A percentile compares a stretch with the other conserved stretches of the same genome.
phyloP scores from a whole-genome alignment of 1,140 invertebrate genomes.

The Eciton burchellii region DNA sequence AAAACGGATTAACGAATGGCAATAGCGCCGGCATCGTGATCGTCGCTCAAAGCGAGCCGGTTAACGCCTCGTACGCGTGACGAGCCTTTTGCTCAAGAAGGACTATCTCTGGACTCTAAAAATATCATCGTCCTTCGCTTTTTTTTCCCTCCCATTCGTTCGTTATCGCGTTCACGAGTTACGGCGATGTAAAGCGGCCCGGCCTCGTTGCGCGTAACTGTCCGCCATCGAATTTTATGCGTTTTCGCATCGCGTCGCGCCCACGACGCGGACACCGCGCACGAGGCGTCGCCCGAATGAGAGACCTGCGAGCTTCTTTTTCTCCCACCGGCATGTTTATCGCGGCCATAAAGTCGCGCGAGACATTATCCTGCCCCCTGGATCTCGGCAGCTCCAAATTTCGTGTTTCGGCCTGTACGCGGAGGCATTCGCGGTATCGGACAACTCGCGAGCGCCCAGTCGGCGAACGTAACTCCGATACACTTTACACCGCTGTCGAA shows the following conservation, averaged over 20 bases:
- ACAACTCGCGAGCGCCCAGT: not conserved
- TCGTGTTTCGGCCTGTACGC: not conserved
- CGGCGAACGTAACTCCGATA: not conserved
- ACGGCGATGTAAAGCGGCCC: conserved; percentile 45
- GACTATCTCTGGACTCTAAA: conserved; percentile 34
- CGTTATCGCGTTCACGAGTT: conserved; percentile 44
- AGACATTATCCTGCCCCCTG: not conserved
- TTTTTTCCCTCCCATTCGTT: conserved; percentile 31
- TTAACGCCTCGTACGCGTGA: not conserved
- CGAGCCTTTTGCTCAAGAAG: conserved; percentile 12
- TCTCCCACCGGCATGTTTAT: conserved; percentile 57
- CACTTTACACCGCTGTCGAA: not conserved
- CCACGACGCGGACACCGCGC: conserved; percentile 7
- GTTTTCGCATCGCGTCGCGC: conserved; percentile 33
- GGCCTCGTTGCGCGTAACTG: conserved; percentile 42
- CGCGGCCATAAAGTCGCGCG: conserved; percentile 19
- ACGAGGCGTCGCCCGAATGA: conserved; percentile 21
- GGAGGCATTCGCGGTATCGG: not conserved
- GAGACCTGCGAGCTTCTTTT: not conserved
- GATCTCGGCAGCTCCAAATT: conserved; percentile 5
- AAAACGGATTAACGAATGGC: conserved; percentile 13
- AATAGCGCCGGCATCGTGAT: not conserved
- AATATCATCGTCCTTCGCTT: conserved; percentile 32
- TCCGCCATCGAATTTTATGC: conserved; percentile 49
- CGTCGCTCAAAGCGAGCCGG: conserved; percentile 8